Percentiles rank a stretch among this genome's conserved stretches.
Evolutionary conservation across 2,888 invertebrate species (phyloP).

Genomic region (Cheilosia urbana): DNA sequence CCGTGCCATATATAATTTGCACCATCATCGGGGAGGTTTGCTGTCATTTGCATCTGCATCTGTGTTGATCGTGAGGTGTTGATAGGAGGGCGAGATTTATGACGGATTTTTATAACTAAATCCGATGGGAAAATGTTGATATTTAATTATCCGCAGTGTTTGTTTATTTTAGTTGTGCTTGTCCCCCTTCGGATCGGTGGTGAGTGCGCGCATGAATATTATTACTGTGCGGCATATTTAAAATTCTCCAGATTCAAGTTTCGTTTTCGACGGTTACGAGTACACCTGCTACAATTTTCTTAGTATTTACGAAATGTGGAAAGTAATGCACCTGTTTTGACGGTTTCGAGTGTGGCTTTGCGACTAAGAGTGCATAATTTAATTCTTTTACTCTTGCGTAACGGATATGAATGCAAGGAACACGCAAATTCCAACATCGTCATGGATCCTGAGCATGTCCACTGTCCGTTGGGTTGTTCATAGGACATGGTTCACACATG

Average conservation of each 20-base stretch:
- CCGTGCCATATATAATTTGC: constrained; percentile 43
- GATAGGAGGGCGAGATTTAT: constrained; percentile 70
- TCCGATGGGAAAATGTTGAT: constrained; percentile 72
- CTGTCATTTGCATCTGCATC: constrained; percentile 69
- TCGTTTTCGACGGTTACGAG: constrained; percentile 49
- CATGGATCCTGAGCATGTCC: constrained; percentile 60
- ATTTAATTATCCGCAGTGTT: constrained; percentile 73
- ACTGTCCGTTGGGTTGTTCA: background rate
- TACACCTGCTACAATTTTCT: constrained; percentile 36
- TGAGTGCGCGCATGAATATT: constrained; percentile 21
- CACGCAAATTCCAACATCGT: constrained; percentile 70
- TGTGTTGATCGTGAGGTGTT: constrained; percentile 66
- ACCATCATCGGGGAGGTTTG: constrained; percentile 20
- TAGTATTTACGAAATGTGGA: background rate
- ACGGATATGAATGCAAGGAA: constrained; percentile 38
- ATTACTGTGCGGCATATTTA: constrained; percentile 17
- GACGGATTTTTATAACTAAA: constrained; percentile 48
- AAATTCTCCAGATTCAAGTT: constrained; percentile 13
- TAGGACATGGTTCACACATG: background rate
- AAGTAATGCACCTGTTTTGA: constrained; percentile 47
- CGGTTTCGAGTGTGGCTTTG: constrained; percentile 35
- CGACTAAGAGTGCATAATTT: constrained; percentile 65
- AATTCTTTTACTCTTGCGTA: constrained; percentile 63
- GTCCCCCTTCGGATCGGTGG: constrained; percentile 14
- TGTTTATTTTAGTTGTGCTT: constrained; percentile 62